These are phyloP conservation scores for Pseudomugil gertrudae DNA, from an alignment of 2,797 vertebrate genomes.

Conservation along the genomic window DNA sequence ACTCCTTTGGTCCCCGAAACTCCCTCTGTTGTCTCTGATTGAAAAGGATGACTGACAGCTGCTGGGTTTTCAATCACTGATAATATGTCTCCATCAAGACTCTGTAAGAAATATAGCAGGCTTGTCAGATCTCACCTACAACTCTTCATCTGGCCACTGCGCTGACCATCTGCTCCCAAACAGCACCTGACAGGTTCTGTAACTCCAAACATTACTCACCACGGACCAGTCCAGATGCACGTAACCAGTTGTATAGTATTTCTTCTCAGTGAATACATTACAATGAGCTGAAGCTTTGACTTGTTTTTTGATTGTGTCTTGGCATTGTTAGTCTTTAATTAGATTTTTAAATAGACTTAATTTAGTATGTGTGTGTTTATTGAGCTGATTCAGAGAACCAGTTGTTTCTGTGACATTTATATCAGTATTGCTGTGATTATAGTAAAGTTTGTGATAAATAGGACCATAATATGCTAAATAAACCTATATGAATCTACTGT, in stretches of 20 bases:
- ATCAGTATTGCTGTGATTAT: conserved; percentile 47
- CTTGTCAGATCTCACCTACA: conserved; percentile 24
- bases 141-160: conserved; percentile 1
- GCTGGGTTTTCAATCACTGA: conserved; percentile 80
- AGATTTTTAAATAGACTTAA: neutral
- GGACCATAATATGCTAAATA: no score
- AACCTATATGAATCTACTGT: conserved; percentile 51
- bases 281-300: conserved; percentile 17
- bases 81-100: conserved; percentile 73
- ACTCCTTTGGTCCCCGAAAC: conserved; percentile 46
- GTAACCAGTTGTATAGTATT: no score
- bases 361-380: conserved; percentile 3
- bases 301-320: conserved; percentile 4
- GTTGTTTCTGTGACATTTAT: conserved; percentile 47
- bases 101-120: conserved; percentile 65
- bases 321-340: conserved; percentile 1
- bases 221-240: conserved; percentile 26
- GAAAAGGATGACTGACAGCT: conserved; percentile 63
- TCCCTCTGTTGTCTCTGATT: conserved; percentile 56
- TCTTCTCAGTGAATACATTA: conserved; percentile 7
- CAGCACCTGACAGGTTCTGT: conserved; percentile 28
- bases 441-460: conserved; percentile 37
- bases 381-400: conserved; percentile 25
- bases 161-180: conserved; percentile 35
- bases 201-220: conserved; percentile 14